Percentiles rank a stretch among this genome's conserved stretches.
These are phyloP conservation scores for Mycetomoellerius zeteki DNA, from an alignment of 1,140 invertebrate species.

Conservation along the genomic window DNA sequence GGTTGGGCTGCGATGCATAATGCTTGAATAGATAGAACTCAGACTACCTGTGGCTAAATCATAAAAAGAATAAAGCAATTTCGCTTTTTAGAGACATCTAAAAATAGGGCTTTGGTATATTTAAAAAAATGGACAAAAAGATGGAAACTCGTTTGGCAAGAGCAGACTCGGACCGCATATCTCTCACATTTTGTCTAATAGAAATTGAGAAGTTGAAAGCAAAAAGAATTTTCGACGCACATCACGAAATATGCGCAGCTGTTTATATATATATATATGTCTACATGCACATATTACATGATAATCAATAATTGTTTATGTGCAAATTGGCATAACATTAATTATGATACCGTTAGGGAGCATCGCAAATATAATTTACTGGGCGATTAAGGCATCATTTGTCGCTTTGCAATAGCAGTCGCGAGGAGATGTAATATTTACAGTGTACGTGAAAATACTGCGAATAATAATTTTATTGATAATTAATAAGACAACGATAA, in stretches of 20 bases:
- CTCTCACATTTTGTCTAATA: constrained; percentile 6
- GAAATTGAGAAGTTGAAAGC: constrained; percentile 55
- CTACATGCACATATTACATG: background rate
- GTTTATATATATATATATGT: background rate
- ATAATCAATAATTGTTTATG: constrained; percentile 27
- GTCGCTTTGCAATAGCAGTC: background rate
- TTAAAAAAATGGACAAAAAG: constrained; percentile 67
- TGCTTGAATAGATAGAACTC: background rate
- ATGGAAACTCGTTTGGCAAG: constrained; percentile 68
- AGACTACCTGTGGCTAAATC: constrained; percentile 24
- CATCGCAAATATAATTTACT: constrained; percentile 49
- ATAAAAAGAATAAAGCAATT: background rate
- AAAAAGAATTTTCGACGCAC: background rate
- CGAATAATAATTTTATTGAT: constrained; percentile 38
- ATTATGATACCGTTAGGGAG: constrained; percentile 23
- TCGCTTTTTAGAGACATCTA: constrained; percentile 60
- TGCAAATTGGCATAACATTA: constrained; percentile 43
- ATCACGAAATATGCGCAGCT: background rate
- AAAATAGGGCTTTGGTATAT: constrained; percentile 65
- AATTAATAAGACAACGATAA: background rate
- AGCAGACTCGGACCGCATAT: background rate
- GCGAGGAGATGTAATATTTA: constrained; percentile 29
- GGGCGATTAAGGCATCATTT: constrained; percentile 20
- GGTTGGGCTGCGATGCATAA: background rate
- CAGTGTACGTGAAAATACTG: background rate